Base-by-base conservation (phyloP, 2,113 vertebrate genomes). In the Mugil cephalus region DNA sequence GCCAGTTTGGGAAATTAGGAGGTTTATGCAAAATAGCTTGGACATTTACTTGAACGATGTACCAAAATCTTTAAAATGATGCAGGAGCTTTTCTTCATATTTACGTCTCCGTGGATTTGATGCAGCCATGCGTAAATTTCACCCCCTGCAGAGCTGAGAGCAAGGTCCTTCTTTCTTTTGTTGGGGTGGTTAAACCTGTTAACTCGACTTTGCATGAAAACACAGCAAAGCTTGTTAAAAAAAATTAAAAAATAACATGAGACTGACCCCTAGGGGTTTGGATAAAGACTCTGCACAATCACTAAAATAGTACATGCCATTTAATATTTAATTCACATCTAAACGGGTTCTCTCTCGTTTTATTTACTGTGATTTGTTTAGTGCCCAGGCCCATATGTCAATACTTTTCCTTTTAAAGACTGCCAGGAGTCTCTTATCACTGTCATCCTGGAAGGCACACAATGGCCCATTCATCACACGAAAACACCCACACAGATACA, bases 261-360 rank as follows among this genome's bases (percentile, higher is more conserved):
- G 54, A 84, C 40, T 68, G 82, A 83, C 85, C 78, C 86, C 90
- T 83, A 77, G 86, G 62, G 89, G 88, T 43, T 62, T 45, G 30
- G 18, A 30, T 59, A 69, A 8, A 18, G 43, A 46, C 34, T 34
- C 56, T 4, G 18, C 36, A 34, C 36, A 36, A 21, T 21, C 2
- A 30, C 7, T 19, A 8, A 47, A 58, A 3, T 14, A 68, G n/a
- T 43, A 3, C 0, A 17, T 38, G 11, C 59, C 0, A 39, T 61
- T 84, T 36, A n/a, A 10, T 1, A 17, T 64, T 40, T 51, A 55
- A n/a, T 14, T 52, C 63, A 34, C 55, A 9, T 51, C 48, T 30
- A 6, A 54, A 18, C 50, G 4, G 18, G 9, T 43, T 60, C 9
- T 61, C 1, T 67, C 45, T 74, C 4, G 42, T 74, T 85, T 69